Evolutionary conservation across 2,797 vertebrate species (phyloP).

Genomic region (Pantherophis vulpinus): DNA sequence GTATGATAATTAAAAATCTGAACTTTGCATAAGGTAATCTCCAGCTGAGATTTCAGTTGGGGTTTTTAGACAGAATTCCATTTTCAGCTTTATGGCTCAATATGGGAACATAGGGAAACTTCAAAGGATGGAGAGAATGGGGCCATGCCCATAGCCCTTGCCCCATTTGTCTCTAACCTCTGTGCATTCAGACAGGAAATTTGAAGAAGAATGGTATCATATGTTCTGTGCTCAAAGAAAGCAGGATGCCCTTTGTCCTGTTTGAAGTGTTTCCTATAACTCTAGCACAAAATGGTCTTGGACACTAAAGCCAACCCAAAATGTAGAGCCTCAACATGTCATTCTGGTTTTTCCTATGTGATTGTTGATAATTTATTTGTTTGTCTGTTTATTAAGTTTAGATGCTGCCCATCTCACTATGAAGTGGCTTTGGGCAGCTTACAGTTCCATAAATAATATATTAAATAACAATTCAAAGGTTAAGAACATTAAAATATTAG

Average conservation of each 20-base stretch:
- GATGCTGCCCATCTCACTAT: not conserved
- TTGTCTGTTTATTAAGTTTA: not conserved
- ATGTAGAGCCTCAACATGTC: not conserved
- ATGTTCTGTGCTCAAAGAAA: not conserved
- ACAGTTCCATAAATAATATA: not conserved
- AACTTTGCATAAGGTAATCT: not conserved
- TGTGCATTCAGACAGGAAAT: not conserved
- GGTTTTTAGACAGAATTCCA: not conserved
- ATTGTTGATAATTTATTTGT: not conserved
- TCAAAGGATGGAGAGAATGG: not conserved
- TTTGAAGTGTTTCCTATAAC: not conserved
- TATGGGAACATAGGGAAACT: not conserved
- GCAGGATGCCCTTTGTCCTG: not conserved
- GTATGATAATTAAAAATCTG: not conserved
- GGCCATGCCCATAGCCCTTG: not conserved
- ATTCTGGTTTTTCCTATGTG: not conserved
- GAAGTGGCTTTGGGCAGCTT: not conserved
- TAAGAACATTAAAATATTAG: not conserved
- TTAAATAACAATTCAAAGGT: no score
- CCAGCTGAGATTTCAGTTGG: not conserved
- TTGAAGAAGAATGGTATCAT: not conserved
- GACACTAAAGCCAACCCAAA: not conserved
- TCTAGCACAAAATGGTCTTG: not conserved
- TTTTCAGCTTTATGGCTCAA: not conserved
- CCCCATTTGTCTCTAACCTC: not conserved